phyloP scores from a whole-genome alignment of 2,113 vertebrate genomes.

The Collichthys lucidus region DNA sequence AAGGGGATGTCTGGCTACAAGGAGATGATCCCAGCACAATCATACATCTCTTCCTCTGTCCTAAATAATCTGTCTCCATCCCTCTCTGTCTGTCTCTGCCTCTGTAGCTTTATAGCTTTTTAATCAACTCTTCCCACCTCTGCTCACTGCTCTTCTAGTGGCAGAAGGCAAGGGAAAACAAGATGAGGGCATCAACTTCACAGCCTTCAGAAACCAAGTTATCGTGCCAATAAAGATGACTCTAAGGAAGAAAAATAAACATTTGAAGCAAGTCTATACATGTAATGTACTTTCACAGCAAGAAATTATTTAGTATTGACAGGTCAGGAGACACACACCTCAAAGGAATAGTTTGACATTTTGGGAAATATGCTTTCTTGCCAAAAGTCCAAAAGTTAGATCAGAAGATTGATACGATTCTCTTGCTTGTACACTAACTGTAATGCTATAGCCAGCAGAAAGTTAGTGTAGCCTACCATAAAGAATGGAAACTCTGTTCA shows the following conservation, averaged over 20 bases:
- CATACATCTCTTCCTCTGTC: constrained; percentile 25
- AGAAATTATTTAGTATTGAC: constrained; percentile 26
- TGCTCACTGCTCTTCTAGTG: not conserved
- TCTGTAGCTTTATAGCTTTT: constrained; percentile 61
- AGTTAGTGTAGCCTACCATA: not conserved
- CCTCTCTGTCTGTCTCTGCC: constrained; percentile 11
- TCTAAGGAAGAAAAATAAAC: constrained; percentile 33
- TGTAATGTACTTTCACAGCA: constrained; percentile 13
- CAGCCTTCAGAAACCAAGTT: constrained; percentile 10
- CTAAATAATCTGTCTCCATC: constrained; percentile 32
- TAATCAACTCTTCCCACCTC: constrained; percentile 53
- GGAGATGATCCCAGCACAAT: constrained; percentile 34
- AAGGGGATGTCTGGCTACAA: constrained; percentile 39
- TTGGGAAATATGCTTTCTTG: not conserved
- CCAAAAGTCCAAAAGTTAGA: not conserved
- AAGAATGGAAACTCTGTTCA: not conserved
- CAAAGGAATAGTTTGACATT: not conserved
- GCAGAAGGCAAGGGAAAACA: constrained; percentile 21
- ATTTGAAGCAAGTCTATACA: not conserved
- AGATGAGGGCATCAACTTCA: constrained; percentile 35
- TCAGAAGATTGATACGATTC: not conserved
- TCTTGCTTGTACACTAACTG: not conserved
- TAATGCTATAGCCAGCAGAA: not conserved
- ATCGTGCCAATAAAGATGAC: constrained; percentile 40
- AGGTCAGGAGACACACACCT: not conserved